A percentile compares a stretch with the other conserved stretches of the same genome.
Evolutionary conservation across 2,888 invertebrate genomes (phyloP).

Genomic region (Synanthedon formicaeformis): DNA sequence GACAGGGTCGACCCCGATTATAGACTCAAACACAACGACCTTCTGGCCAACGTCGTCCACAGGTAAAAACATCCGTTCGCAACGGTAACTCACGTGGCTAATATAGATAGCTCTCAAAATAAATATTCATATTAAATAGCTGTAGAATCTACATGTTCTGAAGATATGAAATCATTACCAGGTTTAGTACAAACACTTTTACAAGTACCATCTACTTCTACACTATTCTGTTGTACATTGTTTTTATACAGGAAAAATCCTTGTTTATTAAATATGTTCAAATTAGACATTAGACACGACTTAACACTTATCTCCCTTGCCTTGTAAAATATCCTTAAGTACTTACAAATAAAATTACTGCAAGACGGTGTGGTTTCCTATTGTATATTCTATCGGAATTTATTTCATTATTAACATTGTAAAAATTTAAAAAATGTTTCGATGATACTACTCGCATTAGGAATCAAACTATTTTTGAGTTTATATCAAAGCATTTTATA

Average conservation of each 20-base stretch:
- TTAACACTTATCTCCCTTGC: background rate
- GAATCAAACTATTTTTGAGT: background rate
- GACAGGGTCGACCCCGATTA: constrained; percentile 92
- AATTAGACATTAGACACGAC: background rate
- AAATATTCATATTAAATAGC: background rate
- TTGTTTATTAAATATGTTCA: background rate
- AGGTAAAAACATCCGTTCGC: constrained; percentile 70
- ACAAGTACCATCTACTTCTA: background rate
- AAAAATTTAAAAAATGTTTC: background rate
- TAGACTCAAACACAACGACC: constrained; percentile 91
- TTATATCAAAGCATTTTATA: background rate
- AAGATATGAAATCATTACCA: background rate
- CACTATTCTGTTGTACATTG: background rate
- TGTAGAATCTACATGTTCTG: background rate
- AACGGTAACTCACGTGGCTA: background rate
- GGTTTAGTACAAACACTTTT: background rate
- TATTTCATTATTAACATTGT: background rate
- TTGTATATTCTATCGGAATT: background rate
- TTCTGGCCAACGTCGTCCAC: constrained; percentile 93
- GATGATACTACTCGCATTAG: no score
- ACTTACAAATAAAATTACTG: background rate
- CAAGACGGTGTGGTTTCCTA: background rate
- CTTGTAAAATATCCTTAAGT: background rate
- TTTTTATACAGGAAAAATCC: background rate
- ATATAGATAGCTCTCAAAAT: background rate